phyloP scores from a whole-genome alignment of 1,140 invertebrate genomes.

The Drosophila ananassae region DNA sequence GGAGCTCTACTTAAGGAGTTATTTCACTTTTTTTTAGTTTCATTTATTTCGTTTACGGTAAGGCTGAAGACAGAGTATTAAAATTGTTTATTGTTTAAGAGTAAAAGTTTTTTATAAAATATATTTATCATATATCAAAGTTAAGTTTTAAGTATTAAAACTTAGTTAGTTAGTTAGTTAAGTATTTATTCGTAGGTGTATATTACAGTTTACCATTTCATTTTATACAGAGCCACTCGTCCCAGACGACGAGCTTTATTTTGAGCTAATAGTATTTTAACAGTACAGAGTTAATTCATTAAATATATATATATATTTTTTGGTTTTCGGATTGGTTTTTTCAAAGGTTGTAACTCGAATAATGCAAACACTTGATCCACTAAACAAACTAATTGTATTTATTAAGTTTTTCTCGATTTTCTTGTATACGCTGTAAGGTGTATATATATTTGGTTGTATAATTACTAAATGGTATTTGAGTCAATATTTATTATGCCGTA shows the following conservation, averaged over 20 bases:
- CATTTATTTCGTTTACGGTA: conserved; percentile 51
- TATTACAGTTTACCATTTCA: conserved; percentile 61
- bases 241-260: conserved; percentile 20
- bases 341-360: conserved; percentile 57
- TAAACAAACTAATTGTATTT: conserved; percentile 63
- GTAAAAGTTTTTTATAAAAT: conserved; percentile 82
- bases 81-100: conserved; percentile 71
- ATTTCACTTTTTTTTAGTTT: conserved; percentile 26
- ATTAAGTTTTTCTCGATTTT: conserved; percentile 34
- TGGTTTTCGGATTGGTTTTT: conserved; percentile 19
- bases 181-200: conserved; percentile 55
- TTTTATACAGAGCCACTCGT: conserved; percentile 60
- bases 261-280: conserved; percentile 66
- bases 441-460: conserved; percentile 62
- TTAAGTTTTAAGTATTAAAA: too few species aligned
- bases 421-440: conserved; percentile 44
- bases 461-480: conserved; percentile 76
- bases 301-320: conserved; percentile 4
- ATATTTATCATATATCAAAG: conserved; percentile 80
- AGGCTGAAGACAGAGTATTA: conserved; percentile 82
- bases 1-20: conserved; percentile 43
- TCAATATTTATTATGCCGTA: conserved; percentile 65
- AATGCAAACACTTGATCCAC: conserved; percentile 76
- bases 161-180: too few species aligned
- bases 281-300: conserved; percentile 37